A percentile compares a stretch with the other conserved stretches of the same genome.
Conservation (phyloP, 2,113 vertebrate genomes). For the Recurvirostra avosetta region DNA sequence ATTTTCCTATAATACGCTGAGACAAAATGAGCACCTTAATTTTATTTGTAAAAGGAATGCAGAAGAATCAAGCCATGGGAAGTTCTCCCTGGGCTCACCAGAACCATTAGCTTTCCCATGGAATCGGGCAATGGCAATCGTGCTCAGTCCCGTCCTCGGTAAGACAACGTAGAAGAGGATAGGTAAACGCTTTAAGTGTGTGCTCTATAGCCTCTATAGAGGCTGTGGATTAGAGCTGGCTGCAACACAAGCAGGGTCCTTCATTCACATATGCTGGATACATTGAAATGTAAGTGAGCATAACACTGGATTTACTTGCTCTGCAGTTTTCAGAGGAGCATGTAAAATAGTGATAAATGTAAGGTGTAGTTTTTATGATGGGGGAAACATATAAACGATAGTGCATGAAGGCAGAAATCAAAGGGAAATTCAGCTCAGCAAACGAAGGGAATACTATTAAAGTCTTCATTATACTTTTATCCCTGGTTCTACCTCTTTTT, state of each 20-base stretch:
- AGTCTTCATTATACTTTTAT: neutral
- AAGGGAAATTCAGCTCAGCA: neutral
- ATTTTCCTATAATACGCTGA: neutral
- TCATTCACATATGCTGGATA: neutral
- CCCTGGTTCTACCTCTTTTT: neutral
- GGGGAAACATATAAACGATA: neutral
- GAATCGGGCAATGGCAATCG: neutral
- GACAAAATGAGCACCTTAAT: neutral
- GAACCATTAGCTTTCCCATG: neutral
- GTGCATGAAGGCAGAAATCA: neutral
- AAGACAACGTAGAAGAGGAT: neutral
- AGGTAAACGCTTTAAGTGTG: neutral
- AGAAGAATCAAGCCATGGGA: neutral
- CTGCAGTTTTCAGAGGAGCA: neutral
- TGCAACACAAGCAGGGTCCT: neutral
- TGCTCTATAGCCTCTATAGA: too few relatives aligned
- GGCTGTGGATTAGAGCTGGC: neutral
- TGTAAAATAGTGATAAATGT: neutral
- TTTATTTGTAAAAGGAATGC: neutral
- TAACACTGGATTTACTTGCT: neutral
- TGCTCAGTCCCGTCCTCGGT: neutral
- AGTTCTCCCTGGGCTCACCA: neutral
- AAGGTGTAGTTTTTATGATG: neutral
- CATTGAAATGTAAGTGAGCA: accelerated
- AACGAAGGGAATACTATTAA: neutral